phyloP scores from a whole-genome alignment of 23 tunicate species.

The Oikopleura dioica region DNA sequence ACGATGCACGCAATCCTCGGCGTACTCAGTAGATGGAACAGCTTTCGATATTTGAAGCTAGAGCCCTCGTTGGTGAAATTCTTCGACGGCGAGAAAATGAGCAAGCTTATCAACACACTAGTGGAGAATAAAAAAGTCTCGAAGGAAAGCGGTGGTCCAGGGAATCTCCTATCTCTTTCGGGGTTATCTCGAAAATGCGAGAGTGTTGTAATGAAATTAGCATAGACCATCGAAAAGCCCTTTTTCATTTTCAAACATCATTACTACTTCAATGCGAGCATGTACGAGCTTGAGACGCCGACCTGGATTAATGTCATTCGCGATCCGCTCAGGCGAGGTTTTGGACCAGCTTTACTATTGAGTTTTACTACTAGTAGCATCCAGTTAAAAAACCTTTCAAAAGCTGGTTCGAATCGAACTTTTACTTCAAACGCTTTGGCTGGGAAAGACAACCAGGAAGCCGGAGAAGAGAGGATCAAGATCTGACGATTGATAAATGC shows the following conservation, averaged over 20 bases:
- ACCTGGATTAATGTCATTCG: slow-evolving; percentile 69
- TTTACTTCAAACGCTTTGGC: slow-evolving; percentile 11
- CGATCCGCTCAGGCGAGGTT: slow-evolving; percentile 54
- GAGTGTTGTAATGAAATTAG: neutral
- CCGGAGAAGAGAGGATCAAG: neutral
- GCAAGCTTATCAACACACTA: neutral
- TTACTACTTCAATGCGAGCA: slow-evolving; percentile 37
- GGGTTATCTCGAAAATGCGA: too few species aligned
- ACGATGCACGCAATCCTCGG: slow-evolving; percentile 69
- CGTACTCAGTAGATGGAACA: slow-evolving; percentile 7
- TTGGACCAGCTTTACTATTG: slow-evolving; percentile 26
- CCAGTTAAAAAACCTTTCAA: too few species aligned
- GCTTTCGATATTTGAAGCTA: slow-evolving; percentile 5
- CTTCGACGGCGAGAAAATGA: slow-evolving; percentile 12
- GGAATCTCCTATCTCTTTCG: too few species aligned
- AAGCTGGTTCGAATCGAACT: slow-evolving; percentile 9
- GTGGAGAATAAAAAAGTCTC: too few species aligned
- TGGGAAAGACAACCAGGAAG: slow-evolving; percentile 3
- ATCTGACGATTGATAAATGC: slow-evolving; percentile 36
- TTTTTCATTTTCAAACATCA: slow-evolving; percentile 65
- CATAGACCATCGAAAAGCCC: slow-evolving; percentile 15
- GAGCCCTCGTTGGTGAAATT: neutral
- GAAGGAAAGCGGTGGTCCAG: too few species aligned
- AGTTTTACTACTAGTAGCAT: too few species aligned
- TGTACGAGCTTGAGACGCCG: slow-evolving; percentile 23